These are phyloP conservation scores for Lycodopsis pacificus DNA, from an alignment of 2,797 vertebrate species.

Conservation along the genomic window DNA sequence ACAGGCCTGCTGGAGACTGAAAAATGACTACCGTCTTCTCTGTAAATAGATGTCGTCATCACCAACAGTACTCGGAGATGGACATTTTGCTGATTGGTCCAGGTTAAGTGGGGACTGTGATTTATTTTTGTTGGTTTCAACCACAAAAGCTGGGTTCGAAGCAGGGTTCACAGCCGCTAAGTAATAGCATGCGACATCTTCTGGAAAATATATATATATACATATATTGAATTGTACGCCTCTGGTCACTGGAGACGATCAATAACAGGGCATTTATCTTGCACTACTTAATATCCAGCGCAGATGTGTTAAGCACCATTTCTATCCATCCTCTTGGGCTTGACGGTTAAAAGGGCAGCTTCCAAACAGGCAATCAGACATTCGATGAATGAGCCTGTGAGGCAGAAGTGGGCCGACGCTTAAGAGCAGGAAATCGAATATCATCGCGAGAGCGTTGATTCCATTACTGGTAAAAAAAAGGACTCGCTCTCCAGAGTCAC, in stretches of 20 bases:
- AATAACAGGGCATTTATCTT: slow-evolving; percentile 56
- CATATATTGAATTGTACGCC: slow-evolving; percentile 8
- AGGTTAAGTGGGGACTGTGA: not conserved
- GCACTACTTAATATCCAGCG: slow-evolving; percentile 39
- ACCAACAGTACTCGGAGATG: not conserved
- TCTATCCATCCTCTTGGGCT: slow-evolving; percentile 36
- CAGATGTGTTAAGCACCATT: slow-evolving; percentile 43
- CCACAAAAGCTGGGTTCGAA: slow-evolving; percentile 5
- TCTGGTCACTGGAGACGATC: slow-evolving; percentile 34
- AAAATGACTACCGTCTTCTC: not conserved
- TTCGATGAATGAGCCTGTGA: slow-evolving; percentile 49
- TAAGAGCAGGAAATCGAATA: slow-evolving; percentile 63
- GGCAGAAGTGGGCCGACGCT: slow-evolving; percentile 38
- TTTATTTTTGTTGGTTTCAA: not conserved
- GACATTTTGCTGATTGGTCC: not conserved
- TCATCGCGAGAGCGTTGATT: slow-evolving; percentile 42
- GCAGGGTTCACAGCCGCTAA: not conserved
- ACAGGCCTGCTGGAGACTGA: not conserved
- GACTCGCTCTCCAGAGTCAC: slow-evolving; percentile 50
- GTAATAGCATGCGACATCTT: not conserved
- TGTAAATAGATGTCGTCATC: slow-evolving; percentile 1
- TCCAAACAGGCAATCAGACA: slow-evolving; percentile 56
- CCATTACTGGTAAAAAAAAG: slow-evolving; percentile 63
- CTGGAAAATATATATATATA: not conserved
- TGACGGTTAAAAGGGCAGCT: slow-evolving; percentile 46